Evolutionary conservation across 2,113 vertebrate species (phyloP).

Genomic region (Ceyx cyanopectus): DNA sequence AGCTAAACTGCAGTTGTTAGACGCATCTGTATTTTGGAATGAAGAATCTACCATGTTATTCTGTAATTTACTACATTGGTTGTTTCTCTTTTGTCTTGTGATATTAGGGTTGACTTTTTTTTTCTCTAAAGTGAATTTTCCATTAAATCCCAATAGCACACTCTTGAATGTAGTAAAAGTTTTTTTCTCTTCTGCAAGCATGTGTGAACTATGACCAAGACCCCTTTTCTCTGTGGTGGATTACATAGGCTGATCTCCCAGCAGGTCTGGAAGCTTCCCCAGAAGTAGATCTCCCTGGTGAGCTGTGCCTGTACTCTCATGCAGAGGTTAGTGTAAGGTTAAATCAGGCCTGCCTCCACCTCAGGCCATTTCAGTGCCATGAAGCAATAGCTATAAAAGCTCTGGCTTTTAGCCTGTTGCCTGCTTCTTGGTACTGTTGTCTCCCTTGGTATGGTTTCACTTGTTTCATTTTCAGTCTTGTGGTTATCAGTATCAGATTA

Average conservation of each 20-base stretch:
- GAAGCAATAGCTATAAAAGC: neutral
- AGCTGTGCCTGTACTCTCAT: neutral
- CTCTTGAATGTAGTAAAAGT: neutral
- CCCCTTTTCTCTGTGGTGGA: neutral
- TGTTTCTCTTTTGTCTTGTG: neutral
- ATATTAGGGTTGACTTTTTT: neutral
- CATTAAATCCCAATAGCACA: neutral
- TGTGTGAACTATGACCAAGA: neutral
- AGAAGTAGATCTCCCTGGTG: neutral
- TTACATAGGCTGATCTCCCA: neutral
- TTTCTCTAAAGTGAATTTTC: neutral
- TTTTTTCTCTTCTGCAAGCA: neutral
- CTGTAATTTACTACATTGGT: neutral
- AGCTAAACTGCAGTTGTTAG: conserved; percentile 7
- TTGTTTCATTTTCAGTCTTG: neutral
- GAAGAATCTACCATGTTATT: neutral
- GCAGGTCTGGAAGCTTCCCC: neutral
- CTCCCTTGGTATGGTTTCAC: neutral
- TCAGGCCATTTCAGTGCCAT: neutral
- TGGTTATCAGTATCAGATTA: neutral
- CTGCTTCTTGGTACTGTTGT: neutral
- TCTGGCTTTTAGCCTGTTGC: neutral
- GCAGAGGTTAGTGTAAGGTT: neutral
- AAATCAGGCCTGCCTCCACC: neutral
- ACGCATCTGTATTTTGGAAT: neutral